Conservation (phyloP, 2,888 invertebrate species). For the Tetheella fluctuosa region DNA sequence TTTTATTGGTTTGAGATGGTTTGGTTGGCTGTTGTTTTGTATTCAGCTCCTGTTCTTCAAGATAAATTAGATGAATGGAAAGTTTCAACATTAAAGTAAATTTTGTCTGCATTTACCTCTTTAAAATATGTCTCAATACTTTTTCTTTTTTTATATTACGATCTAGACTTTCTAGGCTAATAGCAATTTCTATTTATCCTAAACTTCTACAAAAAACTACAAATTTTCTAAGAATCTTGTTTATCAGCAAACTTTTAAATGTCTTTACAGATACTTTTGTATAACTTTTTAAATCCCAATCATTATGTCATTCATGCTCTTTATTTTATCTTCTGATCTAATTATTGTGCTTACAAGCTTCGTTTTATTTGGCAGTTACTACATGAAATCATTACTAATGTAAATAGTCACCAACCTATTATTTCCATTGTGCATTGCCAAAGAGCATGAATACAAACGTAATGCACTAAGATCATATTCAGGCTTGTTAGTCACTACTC, state of each 20-base stretch:
- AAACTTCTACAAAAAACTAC: too few relatives aligned
- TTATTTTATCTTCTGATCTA: background rate
- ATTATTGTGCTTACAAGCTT: background rate
- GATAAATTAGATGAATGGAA: background rate
- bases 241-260: too few relatives aligned
- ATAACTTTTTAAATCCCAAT: background rate
- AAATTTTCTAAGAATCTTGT: too few relatives aligned
- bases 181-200: too few relatives aligned
- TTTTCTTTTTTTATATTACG: too few relatives aligned
- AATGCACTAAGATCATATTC: background rate
- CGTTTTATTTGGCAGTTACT: background rate
- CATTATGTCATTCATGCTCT: background rate
- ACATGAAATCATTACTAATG: background rate
- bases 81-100: too few relatives aligned
- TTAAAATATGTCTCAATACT: too few relatives aligned
- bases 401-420: background rate
- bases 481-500: background rate
- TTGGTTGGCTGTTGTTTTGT: background rate
- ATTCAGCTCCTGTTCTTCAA: background rate
- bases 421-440: background rate
- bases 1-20: conserved; percentile 5
- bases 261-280: background rate
- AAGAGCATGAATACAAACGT: background rate
- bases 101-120: too few relatives aligned
- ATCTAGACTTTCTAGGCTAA: too few relatives aligned